Evolutionary conservation across 1,140 invertebrate genomes (phyloP).

Genomic region (Calycopis cecrops): DNA sequence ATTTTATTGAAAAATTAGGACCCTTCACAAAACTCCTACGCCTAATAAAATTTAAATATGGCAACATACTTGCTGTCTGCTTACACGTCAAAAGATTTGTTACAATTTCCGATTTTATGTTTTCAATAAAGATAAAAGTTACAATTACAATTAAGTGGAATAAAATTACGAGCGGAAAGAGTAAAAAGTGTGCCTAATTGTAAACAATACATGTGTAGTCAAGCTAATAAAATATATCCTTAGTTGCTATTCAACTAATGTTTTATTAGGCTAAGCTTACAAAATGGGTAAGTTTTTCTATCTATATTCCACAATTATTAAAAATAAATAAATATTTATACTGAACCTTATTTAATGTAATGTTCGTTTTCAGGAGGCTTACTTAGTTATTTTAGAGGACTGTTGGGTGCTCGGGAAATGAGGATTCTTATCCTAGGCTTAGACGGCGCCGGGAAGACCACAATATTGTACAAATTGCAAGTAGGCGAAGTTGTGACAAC

Average conservation of each 20-base stretch:
- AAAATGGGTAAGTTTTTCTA: conserved; percentile 59
- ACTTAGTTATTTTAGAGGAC: conserved; percentile 94
- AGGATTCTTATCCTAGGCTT: conserved; percentile 97
- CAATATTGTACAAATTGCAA: conserved; percentile 98
- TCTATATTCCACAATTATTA: conserved; percentile 18
- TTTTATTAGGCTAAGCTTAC: conserved; percentile 53
- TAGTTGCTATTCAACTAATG: conserved; percentile 38
- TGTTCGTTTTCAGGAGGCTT: conserved; percentile 85
- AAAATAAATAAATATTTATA: neutral
- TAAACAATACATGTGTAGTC: neutral
- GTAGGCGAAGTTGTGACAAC: conserved; percentile 99
- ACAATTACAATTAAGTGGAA: conserved; percentile 20
- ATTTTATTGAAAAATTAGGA: no score
- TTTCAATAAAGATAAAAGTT: conserved; percentile 30
- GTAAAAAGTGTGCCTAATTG: conserved; percentile 28
- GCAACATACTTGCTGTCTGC: conserved; percentile 36
- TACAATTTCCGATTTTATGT: conserved; percentile 47
- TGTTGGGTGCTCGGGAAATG: conserved; percentile 96
- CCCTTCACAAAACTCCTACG: no score
- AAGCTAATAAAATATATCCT: neutral
- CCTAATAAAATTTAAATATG: neutral
- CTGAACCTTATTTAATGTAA: neutral
- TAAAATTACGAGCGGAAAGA: conserved; percentile 28
- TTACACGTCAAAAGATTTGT: conserved; percentile 64
- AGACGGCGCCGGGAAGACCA: conserved; percentile 99